Evolutionary conservation across 1,140 invertebrate species (phyloP), one percentile per base, ranked within the genome.

Genomic region (Drosophila hydei): DNA sequence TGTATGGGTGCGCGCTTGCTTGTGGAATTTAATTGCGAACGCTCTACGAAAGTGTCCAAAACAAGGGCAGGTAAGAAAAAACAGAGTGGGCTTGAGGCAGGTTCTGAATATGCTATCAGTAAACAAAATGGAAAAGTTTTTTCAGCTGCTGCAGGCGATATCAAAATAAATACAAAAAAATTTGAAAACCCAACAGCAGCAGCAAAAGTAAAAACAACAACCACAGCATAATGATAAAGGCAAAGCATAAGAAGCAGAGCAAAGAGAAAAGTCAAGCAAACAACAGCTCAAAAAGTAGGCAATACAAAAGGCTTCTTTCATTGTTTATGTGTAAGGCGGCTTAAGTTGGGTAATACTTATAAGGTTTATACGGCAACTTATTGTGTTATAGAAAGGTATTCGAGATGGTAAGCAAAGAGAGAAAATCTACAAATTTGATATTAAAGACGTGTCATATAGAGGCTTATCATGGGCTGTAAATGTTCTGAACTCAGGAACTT

Each of bases 1-100:
- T 14, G 18, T 33, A 25, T 18, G 19, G 27, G 12, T 43, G 14
- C 30, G 23, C 40, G 21, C 45, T 7, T 47, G 40, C 27, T 30
- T 48, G 4, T 23, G 19, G 60, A 52, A 51, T 56, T 65, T 71
- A 65, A 64, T 71, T 71, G 68, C 52, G 43, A 71, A 71, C 63
- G 33, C 47, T 23, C n/a, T 56, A 16, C 12, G 52, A 16, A 40
- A 14, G 21, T 11, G 61, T 23, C 12, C 27, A 36, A n/a, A 33
- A 27, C 30, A 54, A 52, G 33, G 21, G 7, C 43, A 58, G 61
- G 68, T 65, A 51, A 16, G 38, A 16, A 16, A 61, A 2, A 12
- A n/a, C 12, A 59, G 12, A 12, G 2, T 16, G 19, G 8, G 23
- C 11, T 11, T 21, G 4, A 18, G 25, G 18, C n/a, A 36, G 23